These are phyloP conservation scores for Chelonoidis abingdonii DNA, from an alignment of 2,113 vertebrate species.

Conservation along the genomic window DNA sequence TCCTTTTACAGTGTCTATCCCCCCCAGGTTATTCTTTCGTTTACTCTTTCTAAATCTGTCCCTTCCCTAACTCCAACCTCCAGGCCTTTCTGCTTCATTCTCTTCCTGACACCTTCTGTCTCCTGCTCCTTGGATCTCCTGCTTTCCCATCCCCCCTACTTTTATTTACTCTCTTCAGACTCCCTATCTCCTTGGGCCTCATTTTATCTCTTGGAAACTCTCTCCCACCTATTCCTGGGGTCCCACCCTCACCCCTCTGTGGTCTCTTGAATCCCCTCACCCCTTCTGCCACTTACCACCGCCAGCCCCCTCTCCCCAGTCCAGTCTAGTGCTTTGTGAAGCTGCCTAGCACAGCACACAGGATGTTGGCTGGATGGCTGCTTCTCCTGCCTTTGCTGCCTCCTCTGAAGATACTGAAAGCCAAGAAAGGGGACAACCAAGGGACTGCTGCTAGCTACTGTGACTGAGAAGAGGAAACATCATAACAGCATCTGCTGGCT, in stretches of 20 bases:
- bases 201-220: background rate
- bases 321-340: background rate
- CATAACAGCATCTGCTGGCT: background rate
- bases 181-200: background rate
- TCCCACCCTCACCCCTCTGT: background rate
- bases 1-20: background rate
- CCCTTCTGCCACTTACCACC: background rate
- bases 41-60: background rate
- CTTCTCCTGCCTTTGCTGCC: background rate
- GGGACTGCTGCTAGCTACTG: background rate
- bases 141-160: background rate
- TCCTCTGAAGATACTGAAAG: fast-evolving
- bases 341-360: background rate
- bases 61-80: background rate
- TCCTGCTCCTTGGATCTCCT: background rate
- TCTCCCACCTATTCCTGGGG: background rate
- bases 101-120: background rate
- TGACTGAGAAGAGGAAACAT: background rate
- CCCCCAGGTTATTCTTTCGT: background rate
- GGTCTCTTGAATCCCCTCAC: background rate
- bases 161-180: background rate
- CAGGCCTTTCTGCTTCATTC: background rate
- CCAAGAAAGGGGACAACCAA: background rate
- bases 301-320: background rate
- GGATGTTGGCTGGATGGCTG: background rate